Evolutionary conservation across 2,888 invertebrate species (phyloP), one percentile per base, ranked within the genome.

Genomic region (Cataglyphis cursor): DNA sequence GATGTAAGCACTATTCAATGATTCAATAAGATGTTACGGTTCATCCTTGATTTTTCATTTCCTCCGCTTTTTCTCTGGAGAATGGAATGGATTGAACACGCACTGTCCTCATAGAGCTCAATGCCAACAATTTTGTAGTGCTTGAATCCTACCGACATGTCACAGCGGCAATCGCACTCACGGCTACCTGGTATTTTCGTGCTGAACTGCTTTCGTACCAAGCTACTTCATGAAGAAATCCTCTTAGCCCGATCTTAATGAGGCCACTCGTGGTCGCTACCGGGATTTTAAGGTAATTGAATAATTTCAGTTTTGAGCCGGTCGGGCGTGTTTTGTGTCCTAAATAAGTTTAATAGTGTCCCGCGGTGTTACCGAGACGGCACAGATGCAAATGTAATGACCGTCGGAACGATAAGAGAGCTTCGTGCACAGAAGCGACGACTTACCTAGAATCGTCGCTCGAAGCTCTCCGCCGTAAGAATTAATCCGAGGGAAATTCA

Each of bases 211-310:
- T 59, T 81, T 68, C 38, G 35, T 70, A 51, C 12, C 57, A 68
- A 85, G 70, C 84, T 78, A 81, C 82, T 83, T 80, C 87, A 61
- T 62, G 65, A 18, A 59, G 83, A 91, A 93, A 94, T 94, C 92
- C 93, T 93, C 94, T 93, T 94, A 94, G 91, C 89, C 87, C 86
- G 86, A 87, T 90, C 93, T 92, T 93, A 94, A 94, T 92, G 92
- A 93, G 91, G 87, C 89, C 90, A 87, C 85, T 82, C 88, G 86
- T 81, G 84, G 81, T 81, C 81, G 82, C 85, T 87, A 83, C 88
- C 85, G 78, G 90, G 90, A 93, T 93, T 93, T 93, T 92, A 92
- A 90, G 91, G 90, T 93, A 93, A 93, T 93, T 93, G 92, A 93
- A 93, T 93, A 91, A 93, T 93, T 93, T 91, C 86, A 90, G 88